Evolutionary conservation across 2,888 invertebrate species (phyloP).

Genomic region (Acronicta leporina): DNA sequence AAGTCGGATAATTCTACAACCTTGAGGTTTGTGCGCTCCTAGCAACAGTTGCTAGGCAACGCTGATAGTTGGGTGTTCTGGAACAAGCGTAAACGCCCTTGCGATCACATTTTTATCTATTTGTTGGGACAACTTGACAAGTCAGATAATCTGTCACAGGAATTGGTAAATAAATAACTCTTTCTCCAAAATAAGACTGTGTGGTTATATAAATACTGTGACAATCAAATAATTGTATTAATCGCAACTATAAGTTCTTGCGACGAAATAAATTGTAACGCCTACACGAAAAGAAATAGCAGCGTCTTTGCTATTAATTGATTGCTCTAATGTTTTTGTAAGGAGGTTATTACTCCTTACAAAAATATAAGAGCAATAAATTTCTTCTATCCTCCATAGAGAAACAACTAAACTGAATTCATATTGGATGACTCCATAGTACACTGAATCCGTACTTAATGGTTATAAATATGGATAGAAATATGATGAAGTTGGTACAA

Average conservation of each 20-base stretch:
- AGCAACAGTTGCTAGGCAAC: constrained; percentile 67
- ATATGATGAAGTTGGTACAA: neutral
- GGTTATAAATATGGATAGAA: constrained; percentile 9
- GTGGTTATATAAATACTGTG: neutral
- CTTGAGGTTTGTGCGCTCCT: constrained; percentile 47
- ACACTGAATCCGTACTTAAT: neutral
- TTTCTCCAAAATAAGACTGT: too few relatives aligned
- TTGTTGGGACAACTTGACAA: neutral
- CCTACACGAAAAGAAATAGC: constrained; percentile 26
- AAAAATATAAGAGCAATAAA: neutral
- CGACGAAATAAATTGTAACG: constrained; percentile 10
- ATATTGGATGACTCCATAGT: constrained; percentile 5
- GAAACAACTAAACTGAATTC: neutral
- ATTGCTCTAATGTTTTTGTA: constrained; percentile 38
- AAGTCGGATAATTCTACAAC: constrained; percentile 25
- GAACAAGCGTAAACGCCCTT: constrained; percentile 7
- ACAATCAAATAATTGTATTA: neutral
- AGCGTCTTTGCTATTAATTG: constrained; percentile 3
- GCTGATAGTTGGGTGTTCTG: constrained; percentile 19
- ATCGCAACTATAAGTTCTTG: neutral
- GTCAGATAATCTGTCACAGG: neutral
- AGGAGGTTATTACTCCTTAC: constrained; percentile 22
- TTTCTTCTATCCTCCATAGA: neutral
- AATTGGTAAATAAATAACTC: neutral
- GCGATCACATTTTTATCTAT: constrained; percentile 18